A percentile compares a stretch with the other conserved stretches of the same genome.
Evolutionary conservation across 2,113 vertebrate species (phyloP).

Genomic region (Mugil cephalus): DNA sequence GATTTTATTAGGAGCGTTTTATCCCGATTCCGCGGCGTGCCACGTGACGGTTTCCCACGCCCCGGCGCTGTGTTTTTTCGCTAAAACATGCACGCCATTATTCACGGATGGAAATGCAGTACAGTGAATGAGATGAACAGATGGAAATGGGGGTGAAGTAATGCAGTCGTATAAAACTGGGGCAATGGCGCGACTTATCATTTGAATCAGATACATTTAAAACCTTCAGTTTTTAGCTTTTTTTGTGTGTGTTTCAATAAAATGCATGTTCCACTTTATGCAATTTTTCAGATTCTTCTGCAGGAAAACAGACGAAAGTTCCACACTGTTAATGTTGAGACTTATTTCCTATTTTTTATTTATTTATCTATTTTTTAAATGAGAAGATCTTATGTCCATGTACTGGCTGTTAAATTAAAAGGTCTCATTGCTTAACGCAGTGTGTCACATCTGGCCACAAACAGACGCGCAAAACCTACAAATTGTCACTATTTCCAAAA

Average conservation of each 20-base stretch:
- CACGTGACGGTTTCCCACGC: slow-evolving; percentile 13
- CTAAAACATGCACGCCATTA: slow-evolving; percentile 2
- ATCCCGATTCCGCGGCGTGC: slow-evolving; percentile 36
- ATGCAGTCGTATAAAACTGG: slow-evolving; percentile 8
- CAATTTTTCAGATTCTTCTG: background rate
- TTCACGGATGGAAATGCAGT: slow-evolving; percentile 23
- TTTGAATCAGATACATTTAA: slow-evolving; percentile 9
- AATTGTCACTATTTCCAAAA: no score
- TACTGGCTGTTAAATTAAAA: no score
- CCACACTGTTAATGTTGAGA: no score
- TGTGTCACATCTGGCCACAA: no score
- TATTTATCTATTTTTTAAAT: no score
- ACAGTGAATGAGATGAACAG: slow-evolving; percentile 20
- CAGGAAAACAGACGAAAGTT: no score
- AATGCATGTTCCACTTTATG: no score
- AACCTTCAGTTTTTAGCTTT: background rate
- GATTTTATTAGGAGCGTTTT: slow-evolving; percentile 40
- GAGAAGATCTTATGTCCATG: no score
- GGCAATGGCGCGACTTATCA: background rate
- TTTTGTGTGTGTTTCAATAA: background rate
- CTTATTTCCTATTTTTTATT: no score
- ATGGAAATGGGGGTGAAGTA: slow-evolving; percentile 23
- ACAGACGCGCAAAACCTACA: no score
- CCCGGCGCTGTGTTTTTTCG: slow-evolving; percentile 29
- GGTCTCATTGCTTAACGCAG: no score